Evolutionary conservation across 2,888 invertebrate species (phyloP).

Genomic region (Maniola hyperantus): DNA sequence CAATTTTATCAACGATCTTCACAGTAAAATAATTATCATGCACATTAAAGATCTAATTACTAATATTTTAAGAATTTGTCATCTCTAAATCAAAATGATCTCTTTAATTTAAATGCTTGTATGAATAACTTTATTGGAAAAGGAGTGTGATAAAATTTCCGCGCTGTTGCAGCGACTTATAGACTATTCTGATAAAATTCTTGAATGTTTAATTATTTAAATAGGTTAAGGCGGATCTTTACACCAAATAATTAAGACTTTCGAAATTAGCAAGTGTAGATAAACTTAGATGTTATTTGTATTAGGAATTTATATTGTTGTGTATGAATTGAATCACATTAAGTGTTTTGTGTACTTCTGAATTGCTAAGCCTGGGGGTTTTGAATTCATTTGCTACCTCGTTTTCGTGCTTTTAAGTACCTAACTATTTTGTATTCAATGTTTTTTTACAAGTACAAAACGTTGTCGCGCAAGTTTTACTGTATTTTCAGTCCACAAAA

Average conservation of each 20-base stretch:
- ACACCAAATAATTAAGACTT: slow-evolving; percentile 80
- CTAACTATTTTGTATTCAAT: neutral
- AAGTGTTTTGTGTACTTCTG: slow-evolving; percentile 38
- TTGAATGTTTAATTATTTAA: slow-evolving; percentile 46
- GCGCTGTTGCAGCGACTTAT: slow-evolving; percentile 29
- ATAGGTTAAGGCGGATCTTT: slow-evolving; percentile 77
- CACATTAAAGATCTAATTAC: slow-evolving; percentile 23
- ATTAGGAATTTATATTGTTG: slow-evolving; percentile 58
- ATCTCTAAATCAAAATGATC: slow-evolving; percentile 26
- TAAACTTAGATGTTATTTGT: slow-evolving; percentile 70
- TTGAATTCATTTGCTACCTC: slow-evolving; percentile 23
- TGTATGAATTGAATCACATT: slow-evolving; percentile 49
- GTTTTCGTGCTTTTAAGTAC: neutral
- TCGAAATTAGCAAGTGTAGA: slow-evolving; percentile 67
- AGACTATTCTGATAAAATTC: slow-evolving; percentile 32
- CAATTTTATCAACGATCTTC: slow-evolving; percentile 24
- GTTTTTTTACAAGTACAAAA: slow-evolving; percentile 9
- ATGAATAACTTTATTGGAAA: slow-evolving; percentile 33
- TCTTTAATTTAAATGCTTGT: slow-evolving; percentile 28
- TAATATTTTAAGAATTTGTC: slow-evolving; percentile 24
- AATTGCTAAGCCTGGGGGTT: slow-evolving; percentile 38
- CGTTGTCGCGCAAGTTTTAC: slow-evolving; percentile 17
- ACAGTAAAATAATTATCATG: slow-evolving; percentile 28
- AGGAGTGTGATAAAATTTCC: slow-evolving; percentile 36
- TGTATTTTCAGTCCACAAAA: neutral